Evolutionary conservation across 2,113 vertebrate species (phyloP).

Genomic region (Trematomus loennbergii): DNA sequence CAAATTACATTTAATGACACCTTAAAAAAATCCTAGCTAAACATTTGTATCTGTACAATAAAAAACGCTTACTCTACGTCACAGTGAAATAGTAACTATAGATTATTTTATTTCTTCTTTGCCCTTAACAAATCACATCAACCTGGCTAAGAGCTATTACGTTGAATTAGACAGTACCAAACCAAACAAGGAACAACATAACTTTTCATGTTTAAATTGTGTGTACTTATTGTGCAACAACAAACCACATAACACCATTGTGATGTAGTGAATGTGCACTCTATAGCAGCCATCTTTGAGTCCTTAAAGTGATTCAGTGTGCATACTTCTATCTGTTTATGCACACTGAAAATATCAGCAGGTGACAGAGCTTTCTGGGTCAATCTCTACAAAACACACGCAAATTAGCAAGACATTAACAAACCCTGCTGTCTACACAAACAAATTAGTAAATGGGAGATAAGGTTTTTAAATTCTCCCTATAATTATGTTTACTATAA

Average conservation of each 20-base stretch:
- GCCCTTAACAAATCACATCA: conserved; percentile 7
- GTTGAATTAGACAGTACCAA: not conserved
- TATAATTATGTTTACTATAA: conserved; percentile 17
- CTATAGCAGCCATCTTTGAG: conserved; percentile 7
- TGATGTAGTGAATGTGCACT: not conserved
- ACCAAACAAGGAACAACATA: too few relatives aligned
- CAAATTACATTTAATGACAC: not conserved
- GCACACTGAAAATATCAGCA: conserved; percentile 12
- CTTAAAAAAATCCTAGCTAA: too few relatives aligned
- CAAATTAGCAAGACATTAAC: conserved; percentile 7
- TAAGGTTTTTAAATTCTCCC: not conserved
- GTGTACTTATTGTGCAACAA: too few relatives aligned
- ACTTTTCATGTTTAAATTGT: too few relatives aligned
- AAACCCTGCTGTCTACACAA: conserved; percentile 7
- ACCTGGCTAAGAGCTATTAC: conserved; percentile 21
- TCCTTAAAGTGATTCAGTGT: not conserved
- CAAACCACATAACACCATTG: too few relatives aligned
- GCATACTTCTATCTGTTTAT: not conserved
- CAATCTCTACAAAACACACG: not conserved
- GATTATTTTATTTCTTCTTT: conserved; percentile 21
- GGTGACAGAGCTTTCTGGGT: conserved; percentile 6
- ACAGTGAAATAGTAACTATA: not conserved
- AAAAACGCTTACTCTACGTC: not conserved
- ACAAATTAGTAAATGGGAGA: conserved; percentile 39
- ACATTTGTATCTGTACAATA: too few relatives aligned